phyloP scores from a whole-genome alignment of 1,140 invertebrate genomes.

The Chironomus striatipennis region DNA sequence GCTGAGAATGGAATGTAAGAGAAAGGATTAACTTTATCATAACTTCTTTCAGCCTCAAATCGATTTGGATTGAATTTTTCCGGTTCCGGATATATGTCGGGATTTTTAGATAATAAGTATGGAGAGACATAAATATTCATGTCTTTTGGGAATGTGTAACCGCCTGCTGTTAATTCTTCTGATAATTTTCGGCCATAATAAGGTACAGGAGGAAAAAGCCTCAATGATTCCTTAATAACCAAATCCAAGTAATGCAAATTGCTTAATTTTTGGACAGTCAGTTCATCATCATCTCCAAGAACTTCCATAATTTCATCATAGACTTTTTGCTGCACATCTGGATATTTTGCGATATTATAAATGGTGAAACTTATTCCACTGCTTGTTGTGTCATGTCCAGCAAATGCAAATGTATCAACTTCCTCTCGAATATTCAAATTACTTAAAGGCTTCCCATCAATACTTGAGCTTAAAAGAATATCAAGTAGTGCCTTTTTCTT shows the following conservation, averaged over 20 bases:
- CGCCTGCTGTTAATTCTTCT: conserved; percentile 32
- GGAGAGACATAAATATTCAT: background rate
- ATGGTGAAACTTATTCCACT: conserved; percentile 48
- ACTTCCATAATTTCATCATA: conserved; percentile 48
- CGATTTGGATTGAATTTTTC: conserved; percentile 53
- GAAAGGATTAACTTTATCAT: conserved; percentile 38
- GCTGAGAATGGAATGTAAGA: conserved; percentile 56
- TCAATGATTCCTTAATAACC: conserved; percentile 52
- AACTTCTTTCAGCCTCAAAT: conserved; percentile 42
- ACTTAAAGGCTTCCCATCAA: conserved; percentile 46
- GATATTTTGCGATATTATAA: conserved; percentile 45
- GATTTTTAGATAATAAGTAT: conserved; percentile 34
- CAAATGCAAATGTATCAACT: conserved; percentile 72
- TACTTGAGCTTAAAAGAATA: conserved; percentile 52
- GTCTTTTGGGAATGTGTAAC: background rate
- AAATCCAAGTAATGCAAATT: conserved; percentile 53
- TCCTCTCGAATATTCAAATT: conserved; percentile 60
- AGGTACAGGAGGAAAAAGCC: conserved; percentile 55
- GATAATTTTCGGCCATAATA: conserved; percentile 41
- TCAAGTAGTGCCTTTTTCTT: conserved; percentile 56
- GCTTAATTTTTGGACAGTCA: conserved; percentile 42
- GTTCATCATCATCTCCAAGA: conserved; percentile 40
- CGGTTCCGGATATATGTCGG: conserved; percentile 48
- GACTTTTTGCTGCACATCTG: conserved; percentile 49
- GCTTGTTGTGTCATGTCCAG: conserved; percentile 57